phyloP scores from a whole-genome alignment of 2,113 vertebrate genomes.

The Heterotilapia buettikoferi region DNA sequence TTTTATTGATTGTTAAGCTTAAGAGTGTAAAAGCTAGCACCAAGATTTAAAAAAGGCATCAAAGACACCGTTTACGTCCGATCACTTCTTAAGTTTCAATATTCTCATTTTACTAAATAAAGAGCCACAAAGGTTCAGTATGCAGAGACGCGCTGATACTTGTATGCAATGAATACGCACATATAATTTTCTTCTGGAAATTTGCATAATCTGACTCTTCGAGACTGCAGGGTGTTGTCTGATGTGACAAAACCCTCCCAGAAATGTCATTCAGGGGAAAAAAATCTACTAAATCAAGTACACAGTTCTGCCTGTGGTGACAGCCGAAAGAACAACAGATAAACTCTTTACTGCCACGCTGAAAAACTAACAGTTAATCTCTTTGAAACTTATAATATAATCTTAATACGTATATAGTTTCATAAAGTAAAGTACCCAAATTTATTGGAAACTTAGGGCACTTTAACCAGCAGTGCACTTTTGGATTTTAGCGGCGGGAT shows the following conservation, averaged over 20 bases:
- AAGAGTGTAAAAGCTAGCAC: not conserved
- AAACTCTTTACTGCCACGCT: accelerated
- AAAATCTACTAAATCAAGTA: not conserved
- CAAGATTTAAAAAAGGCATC: not conserved
- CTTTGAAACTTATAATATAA: not conserved
- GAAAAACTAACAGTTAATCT: not conserved
- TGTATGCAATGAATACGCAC: not conserved
- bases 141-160: accelerated
- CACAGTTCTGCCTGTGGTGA: accelerated
- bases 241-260: not conserved
- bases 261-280: not conserved
- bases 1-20: not conserved
- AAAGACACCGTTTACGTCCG: not conserved
- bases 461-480: not conserved
- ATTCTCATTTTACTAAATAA: not conserved
- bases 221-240: accelerated
- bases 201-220: not conserved
- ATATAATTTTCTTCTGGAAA: not conserved
- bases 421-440: not conserved
- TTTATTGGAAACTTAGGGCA: not conserved
- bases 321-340: not conserved
- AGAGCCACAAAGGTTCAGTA: not conserved
- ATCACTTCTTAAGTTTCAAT: not conserved
- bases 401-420: not conserved
- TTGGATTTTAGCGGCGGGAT: accelerated